These are phyloP conservation scores for Urechis unicinctus DNA, from an alignment of 2,888 invertebrate genomes.

Conservation along the genomic window DNA sequence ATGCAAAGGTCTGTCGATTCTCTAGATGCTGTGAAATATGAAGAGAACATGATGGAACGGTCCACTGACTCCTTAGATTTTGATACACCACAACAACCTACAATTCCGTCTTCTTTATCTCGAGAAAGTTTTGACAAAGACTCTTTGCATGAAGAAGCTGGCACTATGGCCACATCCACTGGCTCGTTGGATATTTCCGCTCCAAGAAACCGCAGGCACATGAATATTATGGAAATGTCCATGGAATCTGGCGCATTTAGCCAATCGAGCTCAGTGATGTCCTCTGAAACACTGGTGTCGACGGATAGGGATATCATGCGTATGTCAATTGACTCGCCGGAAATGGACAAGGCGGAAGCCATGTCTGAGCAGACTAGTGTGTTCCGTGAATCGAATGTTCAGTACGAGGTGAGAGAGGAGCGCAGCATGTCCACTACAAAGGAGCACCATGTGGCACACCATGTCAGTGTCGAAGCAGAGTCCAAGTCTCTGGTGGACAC, in stretches of 20 bases:
- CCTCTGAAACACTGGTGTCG: constrained; percentile 19
- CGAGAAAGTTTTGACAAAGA: constrained; percentile 19
- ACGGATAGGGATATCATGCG: constrained; percentile 9
- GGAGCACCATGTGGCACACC: neutral
- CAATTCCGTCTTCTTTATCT: constrained; percentile 6
- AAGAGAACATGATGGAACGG: constrained; percentile 29
- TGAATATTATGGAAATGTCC: constrained; percentile 43
- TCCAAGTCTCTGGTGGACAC: too few relatives aligned
- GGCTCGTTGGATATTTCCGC: constrained; percentile 31
- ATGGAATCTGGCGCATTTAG: constrained; percentile 36
- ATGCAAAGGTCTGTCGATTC: constrained; percentile 27
- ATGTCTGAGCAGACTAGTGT: neutral
- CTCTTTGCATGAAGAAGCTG: constrained; percentile 27
- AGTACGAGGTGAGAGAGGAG: constrained; percentile 3
- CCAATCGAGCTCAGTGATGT: constrained; percentile 20
- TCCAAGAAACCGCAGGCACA: constrained; percentile 25
- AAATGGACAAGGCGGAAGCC: neutral
- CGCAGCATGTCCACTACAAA: too few relatives aligned
- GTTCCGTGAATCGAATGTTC: constrained; percentile 7
- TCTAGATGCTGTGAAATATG: constrained; percentile 14
- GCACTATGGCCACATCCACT: constrained; percentile 34
- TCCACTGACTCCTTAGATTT: constrained; percentile 37
- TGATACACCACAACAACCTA: constrained; percentile 16
- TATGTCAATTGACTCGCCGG: constrained; percentile 17
- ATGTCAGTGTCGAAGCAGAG: too few relatives aligned